Conservation (phyloP, 2,113 vertebrate species). For the Ptilorrhoa leucosticta region DNA sequence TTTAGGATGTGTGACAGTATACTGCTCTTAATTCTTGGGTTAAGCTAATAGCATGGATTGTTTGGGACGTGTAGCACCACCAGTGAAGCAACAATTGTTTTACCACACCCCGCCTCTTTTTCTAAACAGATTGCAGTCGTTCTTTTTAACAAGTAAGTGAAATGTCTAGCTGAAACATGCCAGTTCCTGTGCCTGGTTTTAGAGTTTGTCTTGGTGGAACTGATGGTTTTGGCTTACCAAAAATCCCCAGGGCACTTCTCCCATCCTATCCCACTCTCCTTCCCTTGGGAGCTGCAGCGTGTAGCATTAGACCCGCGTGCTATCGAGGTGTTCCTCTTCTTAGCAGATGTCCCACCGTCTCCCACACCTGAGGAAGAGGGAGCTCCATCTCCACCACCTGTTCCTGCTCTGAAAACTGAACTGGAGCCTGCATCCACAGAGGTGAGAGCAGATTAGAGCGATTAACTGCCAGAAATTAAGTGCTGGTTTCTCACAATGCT, state of each 20-base stretch:
- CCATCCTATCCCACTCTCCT: neutral
- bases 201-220: neutral
- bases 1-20: neutral
- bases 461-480: neutral
- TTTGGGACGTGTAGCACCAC: neutral
- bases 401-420: conserved; percentile 62
- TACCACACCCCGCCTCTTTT: neutral
- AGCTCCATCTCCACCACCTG: conserved; percentile 57
- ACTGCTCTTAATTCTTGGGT: neutral
- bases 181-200: neutral
- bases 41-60: too few relatives aligned
- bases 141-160: neutral
- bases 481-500: neutral
- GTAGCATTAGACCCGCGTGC: accelerated
- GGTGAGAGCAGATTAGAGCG: conserved; percentile 40
- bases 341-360: conserved; percentile 19
- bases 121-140: neutral
- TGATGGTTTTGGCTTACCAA: neutral
- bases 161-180: neutral
- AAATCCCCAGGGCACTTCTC: neutral
- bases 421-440: conserved; percentile 47
- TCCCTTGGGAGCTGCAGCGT: accelerated
- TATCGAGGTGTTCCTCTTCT: neutral
- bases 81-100: neutral
- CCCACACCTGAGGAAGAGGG: conserved; percentile 66